Evolutionary conservation across 2,113 vertebrate genomes (phyloP), one percentile per base, ranked within the genome.

Genomic region (Malurus elegans): DNA sequence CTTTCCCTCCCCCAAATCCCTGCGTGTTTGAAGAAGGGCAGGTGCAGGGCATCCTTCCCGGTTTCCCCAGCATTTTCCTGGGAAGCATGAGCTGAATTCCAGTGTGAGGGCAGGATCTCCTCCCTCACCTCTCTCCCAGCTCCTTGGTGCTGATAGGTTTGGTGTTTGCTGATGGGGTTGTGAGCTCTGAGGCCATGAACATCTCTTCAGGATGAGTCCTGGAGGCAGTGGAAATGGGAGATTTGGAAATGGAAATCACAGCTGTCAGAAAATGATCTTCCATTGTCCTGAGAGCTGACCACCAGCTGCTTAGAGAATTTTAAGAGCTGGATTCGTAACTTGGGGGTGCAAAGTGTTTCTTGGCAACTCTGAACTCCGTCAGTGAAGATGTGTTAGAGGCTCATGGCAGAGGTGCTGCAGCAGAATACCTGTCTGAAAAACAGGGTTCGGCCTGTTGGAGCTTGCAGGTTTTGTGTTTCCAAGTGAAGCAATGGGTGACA

Each of bases 81-180:
- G 56, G 76, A 34, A 72, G 56, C 13, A 2, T 0, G 38, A 54
- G 71, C 8, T 44, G 76, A 67, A 17, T 79, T 75, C 25, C 5
- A 7, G 29, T 13, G 1, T 0, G 0, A 44, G 70, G 34, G 51
- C 26, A 4, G 72, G 25, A 31, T 83, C 3, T 2, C 28, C 51
- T 2, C 34, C 13, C 44, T 53, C 72, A 15, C 32, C 36, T 3
- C 1, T 60, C 34, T 75, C 1, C 0, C 74, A 47, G 48, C 51
- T 2, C 24, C 25, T 31, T 3, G 0, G 12, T 6, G 1, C 47
- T 60, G 82, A 40, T 16, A 3, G 42, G 21, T 45, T 86, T 25
- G 5, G 5, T 5, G 1, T 51, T 79, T 92, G 25, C n/a, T 83
- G 25, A 17, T 4, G 19, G 16, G 36, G 6, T 5, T 66, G 36